phyloP scores from a whole-genome alignment of 2,797 vertebrate genomes.

The Morus bassanus region DNA sequence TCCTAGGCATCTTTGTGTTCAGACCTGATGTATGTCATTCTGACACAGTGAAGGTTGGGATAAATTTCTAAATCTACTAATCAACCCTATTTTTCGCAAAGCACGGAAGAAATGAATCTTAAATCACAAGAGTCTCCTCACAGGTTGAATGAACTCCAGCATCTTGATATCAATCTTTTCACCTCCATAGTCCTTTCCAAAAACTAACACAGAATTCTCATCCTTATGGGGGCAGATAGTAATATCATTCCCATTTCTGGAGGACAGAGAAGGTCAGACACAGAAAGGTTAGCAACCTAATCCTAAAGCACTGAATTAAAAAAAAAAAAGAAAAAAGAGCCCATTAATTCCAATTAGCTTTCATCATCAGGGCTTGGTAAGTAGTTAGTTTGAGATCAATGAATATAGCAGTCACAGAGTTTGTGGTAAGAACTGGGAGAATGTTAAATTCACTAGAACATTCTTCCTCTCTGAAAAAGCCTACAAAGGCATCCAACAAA shows the following conservation, averaged over 20 bases:
- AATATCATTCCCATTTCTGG: background rate
- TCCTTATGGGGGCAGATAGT: background rate
- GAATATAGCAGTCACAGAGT: background rate
- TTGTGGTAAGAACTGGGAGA: background rate
- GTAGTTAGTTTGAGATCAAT: background rate
- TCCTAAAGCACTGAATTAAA: background rate
- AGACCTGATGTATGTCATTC: background rate
- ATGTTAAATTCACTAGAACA: background rate
- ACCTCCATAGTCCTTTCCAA: background rate
- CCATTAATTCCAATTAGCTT: background rate
- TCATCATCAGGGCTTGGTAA: background rate
- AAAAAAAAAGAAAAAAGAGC: background rate
- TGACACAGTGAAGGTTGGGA: background rate
- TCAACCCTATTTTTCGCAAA: background rate
- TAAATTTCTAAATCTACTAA: background rate
- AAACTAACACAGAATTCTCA: background rate
- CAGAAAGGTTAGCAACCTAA: background rate
- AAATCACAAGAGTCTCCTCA: background rate
- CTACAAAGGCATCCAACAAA: background rate
- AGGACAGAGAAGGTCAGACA: background rate
- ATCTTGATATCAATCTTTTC: background rate
- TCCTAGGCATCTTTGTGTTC: constrained; percentile 11
- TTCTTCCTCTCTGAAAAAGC: background rate
- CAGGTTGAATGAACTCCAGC: background rate
- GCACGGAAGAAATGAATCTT: background rate